phyloP scores from a whole-genome alignment of 2,888 invertebrate genomes.

The Drosophila greeni region DNA sequence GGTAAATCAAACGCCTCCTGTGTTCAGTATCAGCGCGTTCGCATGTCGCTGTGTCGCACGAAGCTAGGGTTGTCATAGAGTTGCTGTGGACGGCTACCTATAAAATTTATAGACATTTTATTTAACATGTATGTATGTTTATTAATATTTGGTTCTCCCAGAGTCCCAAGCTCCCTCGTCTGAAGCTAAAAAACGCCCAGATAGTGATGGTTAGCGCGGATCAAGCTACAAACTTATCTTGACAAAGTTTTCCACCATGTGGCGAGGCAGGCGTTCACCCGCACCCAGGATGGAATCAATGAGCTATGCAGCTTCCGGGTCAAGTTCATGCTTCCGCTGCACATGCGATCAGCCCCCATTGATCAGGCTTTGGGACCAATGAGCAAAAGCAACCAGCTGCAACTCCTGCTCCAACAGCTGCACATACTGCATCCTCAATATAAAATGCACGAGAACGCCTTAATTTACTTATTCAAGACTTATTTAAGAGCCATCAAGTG shows the following conservation, averaged over 20 bases:
- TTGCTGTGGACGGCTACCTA: no score
- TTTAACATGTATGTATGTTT: no score
- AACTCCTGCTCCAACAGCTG: background rate
- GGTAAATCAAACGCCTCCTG: no score
- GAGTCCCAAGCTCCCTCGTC: slow-evolving; percentile 78
- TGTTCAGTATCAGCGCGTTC: no score
- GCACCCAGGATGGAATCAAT: slow-evolving; percentile 80
- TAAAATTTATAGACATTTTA: no score
- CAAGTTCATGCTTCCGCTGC: slow-evolving; percentile 74
- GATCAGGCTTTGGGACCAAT: slow-evolving; percentile 78
- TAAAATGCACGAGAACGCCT: no score
- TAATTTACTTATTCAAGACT: slow-evolving; percentile 30
- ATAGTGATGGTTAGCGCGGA: slow-evolving; percentile 79
- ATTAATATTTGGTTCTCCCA: slow-evolving; percentile 43
- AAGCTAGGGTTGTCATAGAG: no score
- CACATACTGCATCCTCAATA: no score
- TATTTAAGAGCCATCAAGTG: no score
- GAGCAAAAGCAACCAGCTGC: slow-evolving; percentile 65
- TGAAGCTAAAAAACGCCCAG: slow-evolving; percentile 79
- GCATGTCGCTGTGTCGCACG: no score
- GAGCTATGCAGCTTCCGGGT: slow-evolving; percentile 78
- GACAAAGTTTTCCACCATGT: slow-evolving; percentile 76
- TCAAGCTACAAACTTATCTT: slow-evolving; percentile 79
- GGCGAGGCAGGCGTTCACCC: slow-evolving; percentile 66
- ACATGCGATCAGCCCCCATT: slow-evolving; percentile 67